These are phyloP conservation scores for Maniola hyperantus DNA, from an alignment of 2,888 invertebrate species.

Conservation along the genomic window DNA sequence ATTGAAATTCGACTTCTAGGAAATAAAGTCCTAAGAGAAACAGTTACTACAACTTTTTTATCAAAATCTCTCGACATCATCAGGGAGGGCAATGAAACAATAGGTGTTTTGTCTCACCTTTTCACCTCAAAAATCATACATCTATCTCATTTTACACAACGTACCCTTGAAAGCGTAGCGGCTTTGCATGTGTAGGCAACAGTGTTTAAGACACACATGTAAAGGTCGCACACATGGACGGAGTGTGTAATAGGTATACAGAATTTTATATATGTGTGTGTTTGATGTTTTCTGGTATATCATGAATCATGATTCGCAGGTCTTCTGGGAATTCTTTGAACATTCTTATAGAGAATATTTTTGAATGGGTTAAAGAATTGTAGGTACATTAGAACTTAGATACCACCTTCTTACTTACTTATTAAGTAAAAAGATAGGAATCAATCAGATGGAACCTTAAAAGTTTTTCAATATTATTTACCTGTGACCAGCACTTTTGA, in stretches of 20 bases:
- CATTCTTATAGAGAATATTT: slow-evolving; percentile 8
- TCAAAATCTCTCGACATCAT: slow-evolving; percentile 65
- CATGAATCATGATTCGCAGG: slow-evolving; percentile 50
- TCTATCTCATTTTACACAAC: slow-evolving; percentile 61
- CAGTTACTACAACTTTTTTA: slow-evolving; percentile 77
- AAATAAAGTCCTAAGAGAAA: slow-evolving; percentile 48
- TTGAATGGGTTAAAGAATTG: neutral
- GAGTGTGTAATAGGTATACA: slow-evolving; percentile 37
- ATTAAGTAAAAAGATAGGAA: neutral
- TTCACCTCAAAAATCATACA: slow-evolving; percentile 55
- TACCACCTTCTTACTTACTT: neutral
- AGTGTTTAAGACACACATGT: slow-evolving; percentile 44
- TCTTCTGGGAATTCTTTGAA: slow-evolving; percentile 38
- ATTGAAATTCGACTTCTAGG: slow-evolving; percentile 29
- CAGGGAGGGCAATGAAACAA: slow-evolving; percentile 79
- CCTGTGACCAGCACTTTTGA: too few species aligned
- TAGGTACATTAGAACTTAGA: neutral
- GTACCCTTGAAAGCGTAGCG: slow-evolving; percentile 72
- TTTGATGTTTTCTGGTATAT: slow-evolving; percentile 51
- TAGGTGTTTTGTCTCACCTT: slow-evolving; percentile 62
- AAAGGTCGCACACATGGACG: slow-evolving; percentile 31
- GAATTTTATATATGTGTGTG: slow-evolving; percentile 45
- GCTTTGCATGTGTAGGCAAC: slow-evolving; percentile 65
- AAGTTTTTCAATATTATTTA: too few species aligned
- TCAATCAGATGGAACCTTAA: too few species aligned